Conservation (phyloP, 2,113 vertebrate species). For the Trogon surrucura region DNA sequence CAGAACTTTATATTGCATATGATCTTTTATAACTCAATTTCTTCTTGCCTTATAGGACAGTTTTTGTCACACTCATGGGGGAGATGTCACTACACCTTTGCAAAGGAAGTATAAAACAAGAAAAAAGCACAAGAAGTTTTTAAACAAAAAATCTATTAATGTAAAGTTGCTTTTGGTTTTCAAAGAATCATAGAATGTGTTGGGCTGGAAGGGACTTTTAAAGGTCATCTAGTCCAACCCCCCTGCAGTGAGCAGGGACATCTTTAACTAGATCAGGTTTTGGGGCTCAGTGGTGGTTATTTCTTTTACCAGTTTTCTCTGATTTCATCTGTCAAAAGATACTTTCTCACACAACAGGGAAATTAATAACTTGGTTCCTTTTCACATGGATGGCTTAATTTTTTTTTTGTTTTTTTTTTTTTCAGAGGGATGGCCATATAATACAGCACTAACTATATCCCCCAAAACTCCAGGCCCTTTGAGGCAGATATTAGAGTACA, state of each 20-base stretch:
- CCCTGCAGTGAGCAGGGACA: no score
- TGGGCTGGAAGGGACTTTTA: no score
- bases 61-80: neutral
- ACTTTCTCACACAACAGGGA: neutral
- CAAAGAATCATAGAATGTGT: no score
- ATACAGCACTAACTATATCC: neutral
- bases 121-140: neutral
- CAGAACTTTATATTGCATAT: neutral
- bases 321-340: neutral
- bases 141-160: neutral
- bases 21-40: neutral
- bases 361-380: neutral
- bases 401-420: neutral
- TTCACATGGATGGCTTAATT: neutral
- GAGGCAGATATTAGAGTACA: neutral
- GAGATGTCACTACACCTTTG: neutral
- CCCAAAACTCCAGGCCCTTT: neutral
- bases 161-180: neutral
- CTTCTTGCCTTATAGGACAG: neutral
- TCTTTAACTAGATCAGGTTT: no score
- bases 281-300: no score
- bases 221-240: no score
- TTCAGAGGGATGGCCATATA: neutral
- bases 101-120: neutral
- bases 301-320: neutral